Base-by-base conservation (phyloP, 2,113 vertebrate genomes). In the Takifugu flavidus region DNA sequence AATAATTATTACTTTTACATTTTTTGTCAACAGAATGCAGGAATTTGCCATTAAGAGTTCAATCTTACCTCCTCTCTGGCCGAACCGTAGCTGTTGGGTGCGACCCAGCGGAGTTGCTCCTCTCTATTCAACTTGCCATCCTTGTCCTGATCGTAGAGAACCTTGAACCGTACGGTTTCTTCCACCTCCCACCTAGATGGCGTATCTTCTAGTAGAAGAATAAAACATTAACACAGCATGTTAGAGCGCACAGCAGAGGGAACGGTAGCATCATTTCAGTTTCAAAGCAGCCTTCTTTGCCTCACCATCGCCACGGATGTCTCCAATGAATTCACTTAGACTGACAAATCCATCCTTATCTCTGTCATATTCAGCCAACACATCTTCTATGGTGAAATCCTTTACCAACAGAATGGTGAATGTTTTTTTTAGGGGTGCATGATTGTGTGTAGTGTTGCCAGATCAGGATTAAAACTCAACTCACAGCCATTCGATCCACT, bases 371-470 rank as follows among this genome's bases (percentile, higher is more conserved):
- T 99, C 95, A 86, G 90, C 91, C 81, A 98, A 87, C 50, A 96
- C 94, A 74, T 98, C 95, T 72, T 99, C 93, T 84, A 96, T 94
- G 46, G 97, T 92, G 83, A 96, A 99, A 59, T 98, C 95, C 96
- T 99, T 15, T 42, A 14, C 42, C 6, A 29, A 51, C 29, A 59
- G 43, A 13, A 44, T 20, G 2, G 3, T 13, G 49, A 47, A 15
- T 47, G n/a, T 6, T 47, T 47, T 47, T 43, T 13, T 47, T 14
- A 54, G 13, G 5, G 1, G 14, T 39, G 14, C 14, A 49, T 64
- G 26, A 46, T 62, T 25, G 34, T 49, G 43, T 76, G 43, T 53
- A 27, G 13, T 47, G 64, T 51, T 71, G 8, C 58, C 64, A 34
- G 1, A 27, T 15, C 12, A 53, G 15, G 12, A 65, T 2, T 4